A percentile compares a stretch with the other conserved stretches of the same genome.
Conservation (phyloP, 2,888 invertebrate species). For the Lottia scabra region DNA sequence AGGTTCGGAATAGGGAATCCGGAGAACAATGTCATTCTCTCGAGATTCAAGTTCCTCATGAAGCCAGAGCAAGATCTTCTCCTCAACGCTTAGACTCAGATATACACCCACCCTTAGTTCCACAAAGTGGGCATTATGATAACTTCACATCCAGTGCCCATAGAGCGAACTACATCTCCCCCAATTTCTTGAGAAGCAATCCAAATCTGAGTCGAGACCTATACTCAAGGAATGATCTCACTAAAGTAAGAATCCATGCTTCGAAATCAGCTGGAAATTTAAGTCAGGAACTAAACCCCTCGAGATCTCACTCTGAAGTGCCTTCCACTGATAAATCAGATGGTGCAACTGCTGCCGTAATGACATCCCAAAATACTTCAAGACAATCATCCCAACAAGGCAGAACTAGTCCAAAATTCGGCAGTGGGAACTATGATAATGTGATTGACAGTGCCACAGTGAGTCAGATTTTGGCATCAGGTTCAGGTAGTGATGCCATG, state of each 20-base stretch:
- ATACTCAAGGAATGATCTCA: too few relatives aligned
- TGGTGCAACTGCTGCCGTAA: not conserved
- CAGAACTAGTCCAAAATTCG: not conserved
- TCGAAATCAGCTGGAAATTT: too few relatives aligned
- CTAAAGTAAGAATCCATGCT: too few relatives aligned
- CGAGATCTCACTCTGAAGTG: too few relatives aligned
- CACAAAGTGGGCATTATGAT: not conserved
- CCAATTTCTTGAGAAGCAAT: too few relatives aligned
- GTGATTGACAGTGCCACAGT: not conserved
- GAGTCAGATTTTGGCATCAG: not conserved
- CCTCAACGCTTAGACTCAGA: too few relatives aligned
- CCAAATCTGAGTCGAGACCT: too few relatives aligned
- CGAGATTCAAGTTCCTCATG: not conserved
- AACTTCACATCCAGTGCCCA: not conserved
- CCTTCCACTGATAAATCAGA: too few relatives aligned
- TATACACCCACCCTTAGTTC: too few relatives aligned
- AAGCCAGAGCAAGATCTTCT: too few relatives aligned
- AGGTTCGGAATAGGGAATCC: not conserved
- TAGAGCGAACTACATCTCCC: too few relatives aligned
- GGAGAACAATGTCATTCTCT: not conserved
- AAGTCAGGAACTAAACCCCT: too few relatives aligned
- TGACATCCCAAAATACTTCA: not conserved
- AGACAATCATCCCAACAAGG: not conserved
- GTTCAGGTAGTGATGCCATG: not conserved
- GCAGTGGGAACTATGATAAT: not conserved